Conservation (phyloP, 2,113 vertebrate species). For the Myodes glareolus region DNA sequence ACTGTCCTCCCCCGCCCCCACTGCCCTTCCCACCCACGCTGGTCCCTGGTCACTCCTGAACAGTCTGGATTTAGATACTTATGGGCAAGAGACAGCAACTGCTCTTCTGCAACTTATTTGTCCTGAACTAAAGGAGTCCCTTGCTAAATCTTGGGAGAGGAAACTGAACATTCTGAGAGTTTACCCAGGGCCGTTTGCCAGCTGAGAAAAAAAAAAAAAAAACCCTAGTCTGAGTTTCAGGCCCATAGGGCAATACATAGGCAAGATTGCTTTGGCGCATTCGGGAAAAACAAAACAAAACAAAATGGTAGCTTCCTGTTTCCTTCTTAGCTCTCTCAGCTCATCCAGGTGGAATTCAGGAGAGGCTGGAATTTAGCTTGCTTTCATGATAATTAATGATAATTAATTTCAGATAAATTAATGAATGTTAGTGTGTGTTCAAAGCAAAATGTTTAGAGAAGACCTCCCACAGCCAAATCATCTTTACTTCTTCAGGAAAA, state of each 20-base stretch:
- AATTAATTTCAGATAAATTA: neutral
- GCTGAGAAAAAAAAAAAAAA: neutral
- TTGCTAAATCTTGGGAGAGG: neutral
- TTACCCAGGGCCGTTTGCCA: neutral
- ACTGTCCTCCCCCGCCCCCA: neutral
- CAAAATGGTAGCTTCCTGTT: neutral
- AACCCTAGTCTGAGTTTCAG: neutral
- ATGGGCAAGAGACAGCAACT: constrained; percentile 28
- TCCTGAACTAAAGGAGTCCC: neutral
- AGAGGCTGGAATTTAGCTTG: neutral
- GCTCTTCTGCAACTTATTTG: constrained; percentile 47
- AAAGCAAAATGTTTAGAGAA: constrained; percentile 14
- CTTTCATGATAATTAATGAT: neutral
- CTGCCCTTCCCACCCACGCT: neutral
- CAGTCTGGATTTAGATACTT: constrained; percentile 34
- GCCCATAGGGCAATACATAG: neutral
- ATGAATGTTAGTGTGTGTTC: neutral
- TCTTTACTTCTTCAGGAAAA: neutral
- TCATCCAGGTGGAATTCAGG: neutral
- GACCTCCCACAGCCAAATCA: neutral
- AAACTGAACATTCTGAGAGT: constrained; percentile 43
- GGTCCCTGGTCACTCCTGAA: neutral
- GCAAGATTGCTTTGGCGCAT: neutral
- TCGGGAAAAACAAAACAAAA: neutral
- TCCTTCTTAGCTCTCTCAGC: neutral